phyloP scores from a whole-genome alignment of 30 jellyfish, hydroid and myxozoan species.

The Morbakka virulenta region DNA sequence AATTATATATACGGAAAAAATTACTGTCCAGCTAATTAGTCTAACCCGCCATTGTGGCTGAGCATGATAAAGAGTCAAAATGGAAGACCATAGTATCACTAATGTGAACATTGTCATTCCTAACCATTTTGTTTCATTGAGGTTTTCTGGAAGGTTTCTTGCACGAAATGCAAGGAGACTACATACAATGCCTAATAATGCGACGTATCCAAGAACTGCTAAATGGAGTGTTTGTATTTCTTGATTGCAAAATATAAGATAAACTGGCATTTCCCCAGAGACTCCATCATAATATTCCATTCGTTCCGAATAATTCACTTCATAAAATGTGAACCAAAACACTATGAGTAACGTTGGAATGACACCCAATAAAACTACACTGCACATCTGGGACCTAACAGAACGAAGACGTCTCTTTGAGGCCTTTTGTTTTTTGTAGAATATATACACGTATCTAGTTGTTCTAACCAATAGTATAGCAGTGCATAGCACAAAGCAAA shows the following conservation, averaged over 20 bases:
- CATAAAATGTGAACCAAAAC: conserved; percentile 24
- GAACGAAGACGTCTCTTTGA: conserved; percentile 56
- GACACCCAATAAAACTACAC: conserved; percentile 35
- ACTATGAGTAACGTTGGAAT: conserved; percentile 33
- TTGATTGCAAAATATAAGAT: conserved; percentile 24
- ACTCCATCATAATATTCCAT: conserved; percentile 8
- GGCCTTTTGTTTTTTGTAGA: conserved; percentile 39
- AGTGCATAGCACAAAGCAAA: conserved; percentile 42
- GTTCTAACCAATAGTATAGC: conserved; percentile 70
- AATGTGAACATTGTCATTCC: conserved; percentile 72
- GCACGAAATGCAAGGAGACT: conserved; percentile 87
- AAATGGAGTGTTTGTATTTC: conserved; percentile 22
- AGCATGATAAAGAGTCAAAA: conserved; percentile 25
- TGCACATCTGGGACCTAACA: conserved; percentile 43
- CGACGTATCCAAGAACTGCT: conserved; percentile 26
- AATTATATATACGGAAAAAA: conserved; percentile 22
- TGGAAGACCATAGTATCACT: conserved; percentile 54
- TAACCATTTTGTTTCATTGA: conserved; percentile 80
- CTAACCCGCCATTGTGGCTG: conserved; percentile 39
- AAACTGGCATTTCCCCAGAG: conserved; percentile 20
- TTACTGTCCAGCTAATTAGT: conserved; percentile 29
- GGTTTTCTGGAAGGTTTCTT: conserved; percentile 71
- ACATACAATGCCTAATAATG: conserved; percentile 54
- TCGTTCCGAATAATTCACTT: conserved; percentile 30
- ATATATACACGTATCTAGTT: conserved; percentile 65